Evolutionary conservation across 2,113 vertebrate genomes (phyloP).

Genomic region (Nycticebus coucang): DNA sequence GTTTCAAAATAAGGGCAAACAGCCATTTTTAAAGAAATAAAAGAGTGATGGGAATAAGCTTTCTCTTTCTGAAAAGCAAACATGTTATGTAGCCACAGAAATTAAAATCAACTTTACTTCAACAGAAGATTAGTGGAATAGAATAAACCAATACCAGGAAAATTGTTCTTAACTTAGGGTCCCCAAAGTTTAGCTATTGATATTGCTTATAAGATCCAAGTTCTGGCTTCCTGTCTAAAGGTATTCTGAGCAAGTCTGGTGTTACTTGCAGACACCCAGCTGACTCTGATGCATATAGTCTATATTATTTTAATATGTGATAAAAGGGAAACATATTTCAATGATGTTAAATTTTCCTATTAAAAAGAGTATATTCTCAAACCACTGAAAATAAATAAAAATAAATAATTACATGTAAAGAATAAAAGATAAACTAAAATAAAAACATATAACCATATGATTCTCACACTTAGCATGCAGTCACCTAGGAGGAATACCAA

Average conservation of each 20-base stretch:
- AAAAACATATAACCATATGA: not conserved
- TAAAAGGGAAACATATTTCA: not conserved
- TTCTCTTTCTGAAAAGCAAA: not conserved
- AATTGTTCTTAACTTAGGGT: not conserved
- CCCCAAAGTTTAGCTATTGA: not conserved
- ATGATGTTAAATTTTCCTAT: not conserved
- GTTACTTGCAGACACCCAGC: not conserved
- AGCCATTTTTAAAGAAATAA: not conserved
- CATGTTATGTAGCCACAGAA: not conserved
- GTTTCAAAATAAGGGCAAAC: not conserved
- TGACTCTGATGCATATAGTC: not conserved
- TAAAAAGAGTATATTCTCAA: not conserved
- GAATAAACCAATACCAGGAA: not conserved
- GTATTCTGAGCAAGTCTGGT: not conserved
- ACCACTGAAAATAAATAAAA: not conserved
- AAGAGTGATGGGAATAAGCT: not conserved
- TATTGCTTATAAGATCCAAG: not conserved
- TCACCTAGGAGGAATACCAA: not conserved
- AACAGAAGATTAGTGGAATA: not conserved
- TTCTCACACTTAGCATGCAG: not conserved
- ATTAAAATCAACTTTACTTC: not conserved
- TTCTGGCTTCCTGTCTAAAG: not conserved
- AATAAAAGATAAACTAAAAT: not conserved
- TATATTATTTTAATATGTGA: not conserved
- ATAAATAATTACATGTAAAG: not conserved